Evolutionary conservation across 2,113 vertebrate genomes (phyloP).

Genomic region (Embiotoca jacksoni): DNA sequence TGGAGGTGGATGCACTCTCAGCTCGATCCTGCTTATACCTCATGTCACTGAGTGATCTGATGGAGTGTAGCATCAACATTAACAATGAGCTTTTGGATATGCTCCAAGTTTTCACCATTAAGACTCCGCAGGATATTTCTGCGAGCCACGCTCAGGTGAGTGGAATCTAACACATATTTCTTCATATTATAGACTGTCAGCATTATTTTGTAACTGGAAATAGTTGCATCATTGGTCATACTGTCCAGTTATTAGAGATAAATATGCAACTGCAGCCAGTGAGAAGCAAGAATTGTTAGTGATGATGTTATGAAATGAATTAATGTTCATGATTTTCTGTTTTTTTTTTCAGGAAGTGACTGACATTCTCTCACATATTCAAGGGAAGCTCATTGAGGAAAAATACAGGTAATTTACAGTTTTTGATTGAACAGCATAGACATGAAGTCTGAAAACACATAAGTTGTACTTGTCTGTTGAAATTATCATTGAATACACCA

Average conservation of each 20-base stretch:
- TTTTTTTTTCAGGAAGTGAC: conserved; percentile 62
- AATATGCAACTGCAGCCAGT: not conserved
- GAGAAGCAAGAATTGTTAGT: not conserved
- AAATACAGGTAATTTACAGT: conserved; percentile 76
- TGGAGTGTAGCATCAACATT: conserved; percentile 66
- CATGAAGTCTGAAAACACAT: not conserved
- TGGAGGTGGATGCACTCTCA: conserved; percentile 78
- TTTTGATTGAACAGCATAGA: not conserved
- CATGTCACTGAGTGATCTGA: conserved; percentile 76
- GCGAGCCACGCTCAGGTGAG: conserved; percentile 39
- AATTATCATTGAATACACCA: too few relatives aligned
- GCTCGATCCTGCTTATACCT: conserved; percentile 87
- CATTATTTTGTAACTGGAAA: too few relatives aligned
- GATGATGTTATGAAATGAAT: not conserved
- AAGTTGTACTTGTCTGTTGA: not conserved
- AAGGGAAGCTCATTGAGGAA: conserved; percentile 64
- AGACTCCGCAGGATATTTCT: not conserved
- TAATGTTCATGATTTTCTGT: conserved; percentile 21
- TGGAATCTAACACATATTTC: not conserved
- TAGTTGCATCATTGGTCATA: not conserved
- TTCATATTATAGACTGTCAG: too few relatives aligned
- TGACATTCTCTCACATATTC: conserved; percentile 68
- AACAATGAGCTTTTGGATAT: conserved; percentile 76
- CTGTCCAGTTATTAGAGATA: not conserved
- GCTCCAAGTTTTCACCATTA: conserved; percentile 75